Conservation (phyloP, 2,113 vertebrate species). For the Myotis yumanensis region DNA sequence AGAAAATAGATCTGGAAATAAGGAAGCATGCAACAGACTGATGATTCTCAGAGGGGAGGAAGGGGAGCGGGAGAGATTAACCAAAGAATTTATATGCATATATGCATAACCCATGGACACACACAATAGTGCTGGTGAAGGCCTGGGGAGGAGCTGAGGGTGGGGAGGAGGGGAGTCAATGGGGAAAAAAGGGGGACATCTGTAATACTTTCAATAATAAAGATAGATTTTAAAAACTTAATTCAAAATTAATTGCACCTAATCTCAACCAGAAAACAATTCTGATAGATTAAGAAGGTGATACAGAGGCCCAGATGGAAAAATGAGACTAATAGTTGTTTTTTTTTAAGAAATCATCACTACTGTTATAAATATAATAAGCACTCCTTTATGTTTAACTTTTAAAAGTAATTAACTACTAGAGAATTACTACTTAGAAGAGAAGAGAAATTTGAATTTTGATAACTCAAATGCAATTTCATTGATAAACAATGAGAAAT, state of each 20-base stretch:
- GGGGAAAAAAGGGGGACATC: no score
- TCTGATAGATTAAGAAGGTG: background rate
- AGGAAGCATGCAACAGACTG: no score
- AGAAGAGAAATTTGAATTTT: conserved; percentile 7
- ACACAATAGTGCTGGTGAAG: no score
- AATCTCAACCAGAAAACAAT: background rate
- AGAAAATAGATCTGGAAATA: no score
- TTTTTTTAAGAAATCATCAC: background rate
- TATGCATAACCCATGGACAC: no score
- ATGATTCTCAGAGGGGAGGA: no score
- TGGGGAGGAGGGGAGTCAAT: no score
- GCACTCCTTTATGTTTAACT: background rate
- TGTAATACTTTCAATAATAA: no score
- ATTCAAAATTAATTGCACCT: background rate
- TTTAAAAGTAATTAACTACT: background rate
- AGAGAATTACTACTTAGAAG: background rate
- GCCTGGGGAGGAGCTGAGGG: no score
- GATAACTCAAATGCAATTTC: background rate
- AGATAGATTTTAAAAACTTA: background rate
- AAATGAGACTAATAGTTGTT: background rate
- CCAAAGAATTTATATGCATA: no score
- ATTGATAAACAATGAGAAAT: background rate
- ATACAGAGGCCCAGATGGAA: background rate
- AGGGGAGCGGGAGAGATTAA: no score
- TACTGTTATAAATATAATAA: background rate